Conservation (phyloP, 2,888 invertebrate genomes). For the Andrena marginata region DNA sequence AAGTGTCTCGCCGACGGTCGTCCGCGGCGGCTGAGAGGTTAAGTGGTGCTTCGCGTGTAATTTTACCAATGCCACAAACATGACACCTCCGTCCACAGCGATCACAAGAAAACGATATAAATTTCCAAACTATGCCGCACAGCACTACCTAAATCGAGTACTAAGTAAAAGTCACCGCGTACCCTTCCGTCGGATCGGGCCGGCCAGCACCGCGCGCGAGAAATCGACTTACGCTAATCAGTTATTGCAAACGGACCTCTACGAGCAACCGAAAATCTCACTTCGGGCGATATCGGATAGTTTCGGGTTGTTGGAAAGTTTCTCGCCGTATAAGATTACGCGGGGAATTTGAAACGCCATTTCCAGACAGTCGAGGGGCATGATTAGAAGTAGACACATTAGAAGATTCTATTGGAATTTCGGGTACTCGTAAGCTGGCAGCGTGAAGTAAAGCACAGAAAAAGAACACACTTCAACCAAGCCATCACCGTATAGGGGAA, state of each 20-base stretch:
- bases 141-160: no score
- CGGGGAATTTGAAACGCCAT: neutral
- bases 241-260: neutral
- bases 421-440: neutral
- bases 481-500: neutral
- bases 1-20: slow-evolving; percentile 17
- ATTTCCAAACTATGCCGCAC: neutral
- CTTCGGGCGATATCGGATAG: neutral
- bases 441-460: neutral
- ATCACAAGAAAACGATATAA: neutral
- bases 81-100: neutral
- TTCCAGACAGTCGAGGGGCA: neutral
- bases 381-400: no score
- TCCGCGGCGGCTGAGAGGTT: slow-evolving; percentile 2
- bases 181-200: slow-evolving; percentile 36
- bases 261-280: neutral
- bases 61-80: slow-evolving; percentile 12
- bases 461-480: neutral
- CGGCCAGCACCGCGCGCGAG: slow-evolving; percentile 25
- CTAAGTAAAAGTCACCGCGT: neutral
- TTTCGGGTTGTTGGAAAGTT: neutral
- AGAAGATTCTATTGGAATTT: neutral
- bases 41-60: slow-evolving; percentile 21
- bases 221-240: neutral
- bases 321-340: neutral